Percentiles rank a stretch among this genome's conserved stretches.
Conservation (phyloP, 1,140 invertebrate species). For the Papilio machaon region DNA sequence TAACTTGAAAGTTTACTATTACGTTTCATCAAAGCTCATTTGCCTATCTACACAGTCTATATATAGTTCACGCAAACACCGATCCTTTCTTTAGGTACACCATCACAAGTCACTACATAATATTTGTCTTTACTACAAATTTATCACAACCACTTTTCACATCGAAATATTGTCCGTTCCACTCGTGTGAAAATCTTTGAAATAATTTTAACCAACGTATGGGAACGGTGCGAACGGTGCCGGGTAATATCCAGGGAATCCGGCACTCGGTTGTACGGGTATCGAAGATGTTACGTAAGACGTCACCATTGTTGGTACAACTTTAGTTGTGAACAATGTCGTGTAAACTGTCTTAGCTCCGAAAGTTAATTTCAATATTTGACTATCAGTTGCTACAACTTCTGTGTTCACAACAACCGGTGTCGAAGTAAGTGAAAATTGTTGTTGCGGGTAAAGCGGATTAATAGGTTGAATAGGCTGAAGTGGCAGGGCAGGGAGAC, state of each 20-base stretch:
- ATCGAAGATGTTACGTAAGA: conserved; percentile 91
- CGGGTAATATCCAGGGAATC: conserved; percentile 88
- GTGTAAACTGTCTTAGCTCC: conserved; percentile 94
- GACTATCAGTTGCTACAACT: conserved; percentile 90
- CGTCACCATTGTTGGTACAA: conserved; percentile 91
- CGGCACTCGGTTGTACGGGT: conserved; percentile 86
- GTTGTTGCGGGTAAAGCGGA: conserved; percentile 84
- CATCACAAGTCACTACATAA: conserved; percentile 9
- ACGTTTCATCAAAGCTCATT: conserved; percentile 14
- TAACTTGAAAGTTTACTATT: conserved; percentile 33
- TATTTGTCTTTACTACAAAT: conserved; percentile 39
- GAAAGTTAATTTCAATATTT: conserved; percentile 92
- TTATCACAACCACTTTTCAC: conserved; percentile 49
- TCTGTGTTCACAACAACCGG: conserved; percentile 90
- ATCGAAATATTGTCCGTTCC: conserved; percentile 29
- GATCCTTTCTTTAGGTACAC: conserved; percentile 3
- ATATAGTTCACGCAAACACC: conserved; percentile 1
- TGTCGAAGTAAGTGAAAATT: conserved; percentile 90
- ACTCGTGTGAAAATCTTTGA: conserved; percentile 1
- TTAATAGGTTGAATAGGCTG: conserved; percentile 80
- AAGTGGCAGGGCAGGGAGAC: conserved; percentile 83
- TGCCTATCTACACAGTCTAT: background rate
- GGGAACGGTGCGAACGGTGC: conserved; percentile 88
- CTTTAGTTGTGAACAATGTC: conserved; percentile 91
- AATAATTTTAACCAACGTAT: conserved; percentile 85